These are phyloP conservation scores for Dipodomys spectabilis DNA, from an alignment of 2,113 vertebrate genomes.

Conservation along the genomic window DNA sequence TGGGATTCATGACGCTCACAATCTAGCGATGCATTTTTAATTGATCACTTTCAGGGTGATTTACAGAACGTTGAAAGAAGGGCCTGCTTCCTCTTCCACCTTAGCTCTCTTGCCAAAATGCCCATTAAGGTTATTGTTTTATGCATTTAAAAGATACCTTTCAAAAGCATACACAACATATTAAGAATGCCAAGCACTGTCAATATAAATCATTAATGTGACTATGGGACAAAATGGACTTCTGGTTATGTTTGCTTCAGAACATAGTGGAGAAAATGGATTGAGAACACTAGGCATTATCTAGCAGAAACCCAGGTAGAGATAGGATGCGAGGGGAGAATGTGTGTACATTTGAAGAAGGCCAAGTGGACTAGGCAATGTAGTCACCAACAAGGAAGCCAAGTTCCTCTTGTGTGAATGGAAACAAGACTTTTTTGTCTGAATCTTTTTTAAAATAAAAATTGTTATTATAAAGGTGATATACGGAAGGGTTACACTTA, in stretches of 20 bases:
- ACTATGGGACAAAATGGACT: background rate
- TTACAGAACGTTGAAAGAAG: background rate
- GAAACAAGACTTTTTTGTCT: background rate
- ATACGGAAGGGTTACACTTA: too few species aligned
- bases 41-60: background rate
- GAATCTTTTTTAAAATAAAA: too few species aligned
- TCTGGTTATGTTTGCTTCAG: background rate
- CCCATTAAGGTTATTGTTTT: conserved; percentile 4
- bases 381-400: background rate
- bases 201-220: background rate
- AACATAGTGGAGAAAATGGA: background rate
- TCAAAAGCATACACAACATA: background rate
- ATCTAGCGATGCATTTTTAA: background rate
- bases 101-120: background rate
- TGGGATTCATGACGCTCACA: background rate
- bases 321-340: background rate
- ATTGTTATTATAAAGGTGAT: too few species aligned
- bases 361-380: too few species aligned
- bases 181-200: background rate
- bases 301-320: background rate
- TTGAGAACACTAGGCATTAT: background rate
- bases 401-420: background rate
- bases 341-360: background rate
- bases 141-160: background rate
- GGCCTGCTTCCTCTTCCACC: background rate